Percentiles rank a stretch among this genome's conserved stretches.
These are phyloP conservation scores for Lordiphosa clarofinis DNA, from an alignment of 1,140 invertebrate genomes.

Conservation along the genomic window DNA sequence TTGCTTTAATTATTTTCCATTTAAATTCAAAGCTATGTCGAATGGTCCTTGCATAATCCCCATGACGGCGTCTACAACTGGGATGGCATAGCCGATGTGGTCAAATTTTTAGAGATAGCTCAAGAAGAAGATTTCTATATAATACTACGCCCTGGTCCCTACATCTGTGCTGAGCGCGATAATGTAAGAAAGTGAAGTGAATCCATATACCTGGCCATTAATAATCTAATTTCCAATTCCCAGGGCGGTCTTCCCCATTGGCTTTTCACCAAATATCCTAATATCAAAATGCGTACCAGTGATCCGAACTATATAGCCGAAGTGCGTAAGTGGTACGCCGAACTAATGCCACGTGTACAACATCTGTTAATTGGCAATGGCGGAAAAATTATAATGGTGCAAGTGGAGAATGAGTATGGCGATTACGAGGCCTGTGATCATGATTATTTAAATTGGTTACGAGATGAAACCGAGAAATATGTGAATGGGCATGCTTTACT, in stretches of 20 bases:
- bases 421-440: slow-evolving; percentile 87
- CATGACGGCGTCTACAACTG: slow-evolving; percentile 86
- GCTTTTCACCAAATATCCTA: slow-evolving; percentile 86
- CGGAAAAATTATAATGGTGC: slow-evolving; percentile 91
- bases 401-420: slow-evolving; percentile 97
- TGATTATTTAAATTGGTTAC: slow-evolving; percentile 83
- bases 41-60: slow-evolving; percentile 96
- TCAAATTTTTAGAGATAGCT: slow-evolving; percentile 88
- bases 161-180: slow-evolving; percentile 93
- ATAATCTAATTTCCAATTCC: background rate
- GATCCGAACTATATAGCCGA: slow-evolving; percentile 83
- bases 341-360: slow-evolving; percentile 82
- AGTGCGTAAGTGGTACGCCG: slow-evolving; percentile 83
- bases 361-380: slow-evolving; percentile 85
- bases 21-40: slow-evolving; percentile 86
- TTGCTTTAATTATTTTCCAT: too few relatives aligned
- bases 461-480: slow-evolving; percentile 83
- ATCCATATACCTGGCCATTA: background rate
- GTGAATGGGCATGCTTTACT: slow-evolving; percentile 87
- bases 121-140: slow-evolving; percentile 90
- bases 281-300: slow-evolving; percentile 85
- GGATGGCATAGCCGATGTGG: slow-evolving; percentile 88
- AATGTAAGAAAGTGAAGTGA: slow-evolving; percentile 77
- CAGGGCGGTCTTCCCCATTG: slow-evolving; percentile 91
- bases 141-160: slow-evolving; percentile 94